phyloP scores from a whole-genome alignment of 2,797 vertebrate species.

The Catostomus latipinnis region DNA sequence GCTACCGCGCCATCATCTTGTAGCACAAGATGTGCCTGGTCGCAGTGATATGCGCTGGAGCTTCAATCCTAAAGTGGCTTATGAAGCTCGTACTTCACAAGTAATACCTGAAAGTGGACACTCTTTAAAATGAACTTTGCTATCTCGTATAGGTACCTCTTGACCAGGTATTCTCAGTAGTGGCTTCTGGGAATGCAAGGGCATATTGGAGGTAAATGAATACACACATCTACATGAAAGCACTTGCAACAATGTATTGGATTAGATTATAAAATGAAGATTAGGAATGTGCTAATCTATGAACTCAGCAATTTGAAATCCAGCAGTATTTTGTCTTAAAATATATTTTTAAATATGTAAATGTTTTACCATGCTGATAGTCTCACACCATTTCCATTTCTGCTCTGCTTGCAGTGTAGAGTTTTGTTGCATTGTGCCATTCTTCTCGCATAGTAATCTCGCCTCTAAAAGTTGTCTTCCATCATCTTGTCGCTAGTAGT shows the following conservation, averaged over 20 bases:
- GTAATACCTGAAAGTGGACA: conserved; percentile 52
- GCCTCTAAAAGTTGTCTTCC: too few species aligned
- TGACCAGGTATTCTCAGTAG: conserved; percentile 67
- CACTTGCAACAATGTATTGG: background rate
- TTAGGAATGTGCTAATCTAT: too few species aligned
- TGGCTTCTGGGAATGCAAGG: conserved; percentile 73
- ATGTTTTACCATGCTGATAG: too few species aligned
- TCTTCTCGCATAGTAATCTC: too few species aligned
- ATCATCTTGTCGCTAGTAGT: too few species aligned
- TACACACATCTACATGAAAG: background rate
- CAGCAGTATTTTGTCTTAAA: too few species aligned
- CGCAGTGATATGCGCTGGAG: conserved; percentile 67
- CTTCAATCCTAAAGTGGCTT: conserved; percentile 66
- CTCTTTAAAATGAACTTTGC: background rate
- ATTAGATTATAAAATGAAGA: background rate
- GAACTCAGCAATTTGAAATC: too few species aligned
- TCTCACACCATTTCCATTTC: too few species aligned
- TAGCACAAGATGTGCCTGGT: conserved; percentile 56
- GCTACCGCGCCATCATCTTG: too few species aligned
- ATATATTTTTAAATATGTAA: too few species aligned
- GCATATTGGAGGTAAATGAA: conserved; percentile 76
- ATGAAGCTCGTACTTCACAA: conserved; percentile 68
- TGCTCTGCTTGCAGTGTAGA: too few species aligned
- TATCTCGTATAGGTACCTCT: conserved; percentile 66
- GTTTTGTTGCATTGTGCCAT: too few species aligned